Conservation (phyloP, 2,113 vertebrate genomes). For the Caranx ignobilis region DNA sequence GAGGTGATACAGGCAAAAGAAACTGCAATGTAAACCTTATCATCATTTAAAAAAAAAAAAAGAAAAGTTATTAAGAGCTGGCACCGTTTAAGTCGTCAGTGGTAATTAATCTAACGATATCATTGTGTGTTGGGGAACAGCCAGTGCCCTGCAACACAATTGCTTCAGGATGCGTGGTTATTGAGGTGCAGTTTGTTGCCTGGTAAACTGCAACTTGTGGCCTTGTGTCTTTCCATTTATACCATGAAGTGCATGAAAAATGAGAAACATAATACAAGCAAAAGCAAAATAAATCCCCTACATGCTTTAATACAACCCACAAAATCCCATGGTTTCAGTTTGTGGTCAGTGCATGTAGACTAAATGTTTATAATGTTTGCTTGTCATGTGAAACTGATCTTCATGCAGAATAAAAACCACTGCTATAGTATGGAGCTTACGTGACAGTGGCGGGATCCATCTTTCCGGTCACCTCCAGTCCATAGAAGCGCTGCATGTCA, state of each 20-base stretch:
- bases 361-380: neutral
- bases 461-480: constrained; percentile 90
- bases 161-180: constrained; percentile 9
- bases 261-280: too few relatives aligned
- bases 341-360: neutral
- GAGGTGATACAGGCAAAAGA: neutral
- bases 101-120: neutral
- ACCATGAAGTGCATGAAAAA: neutral
- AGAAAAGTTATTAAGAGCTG: constrained; percentile 6
- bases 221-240: neutral
- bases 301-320: too few relatives aligned
- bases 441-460: constrained; percentile 87
- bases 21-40: neutral
- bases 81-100: constrained; percentile 4
- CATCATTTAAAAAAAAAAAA: neutral
- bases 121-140: constrained; percentile 6
- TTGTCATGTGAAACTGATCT: neutral
- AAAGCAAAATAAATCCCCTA: too few relatives aligned
- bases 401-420: neutral
- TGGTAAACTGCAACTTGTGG: neutral
- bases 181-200: neutral
- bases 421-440: constrained; percentile 80
- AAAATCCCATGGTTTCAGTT: neutral
- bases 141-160: constrained; percentile 1
- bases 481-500: constrained; percentile 96